Evolutionary conservation across 2,113 vertebrate genomes (phyloP), one percentile per base, ranked within the genome.

Genomic region (Natator depressus): DNA sequence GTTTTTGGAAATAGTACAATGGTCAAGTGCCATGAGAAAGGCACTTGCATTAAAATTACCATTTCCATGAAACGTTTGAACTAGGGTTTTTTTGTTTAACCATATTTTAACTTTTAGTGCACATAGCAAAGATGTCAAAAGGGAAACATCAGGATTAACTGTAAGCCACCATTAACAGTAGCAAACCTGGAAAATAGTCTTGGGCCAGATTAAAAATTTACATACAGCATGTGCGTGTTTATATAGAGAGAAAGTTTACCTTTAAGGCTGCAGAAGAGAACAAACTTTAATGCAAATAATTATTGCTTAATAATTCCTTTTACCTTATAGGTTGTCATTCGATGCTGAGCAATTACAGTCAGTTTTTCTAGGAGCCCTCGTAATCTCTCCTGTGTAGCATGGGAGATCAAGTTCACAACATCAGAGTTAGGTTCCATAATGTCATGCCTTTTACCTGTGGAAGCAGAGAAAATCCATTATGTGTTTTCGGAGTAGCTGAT

Each of bases 391-490:
- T 99, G 99, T 69, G 99, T 99, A 90, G 99, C 99, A 9, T 98
- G 98, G 97, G 99, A 99, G 95, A 99, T 98, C 98, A 99, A 98
- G 97, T 98, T 98, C 93, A 99, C 98, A 97, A 99, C 99, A 93
- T 99, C 99, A 92, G 99, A 98, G 96, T 98, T 98, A 97, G 99
- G 97, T 97, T 99, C 98, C 31, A 96, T 98, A 98, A 99, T 98
- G 97, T 98, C 98, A 98, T 98, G 98, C 97, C 96, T 98, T 98
- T 98, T 99, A 99, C 99, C 99, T 99, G 99, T 98, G 96, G 98
- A 98, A 98, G 98, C 98, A 98, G 97, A 98, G 97, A 98, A 99
- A 99, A 99, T 99, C 99, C 99, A 99, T 99, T 98, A 98, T 98
- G 90, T 98, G 98, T 99, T 99, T 99, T 99, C 98, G 98, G 98